phyloP scores from a whole-genome alignment of 30 jellyfish, hydroid and myxozoan species.

The Aurelia aurita complex sp. Pacific region DNA sequence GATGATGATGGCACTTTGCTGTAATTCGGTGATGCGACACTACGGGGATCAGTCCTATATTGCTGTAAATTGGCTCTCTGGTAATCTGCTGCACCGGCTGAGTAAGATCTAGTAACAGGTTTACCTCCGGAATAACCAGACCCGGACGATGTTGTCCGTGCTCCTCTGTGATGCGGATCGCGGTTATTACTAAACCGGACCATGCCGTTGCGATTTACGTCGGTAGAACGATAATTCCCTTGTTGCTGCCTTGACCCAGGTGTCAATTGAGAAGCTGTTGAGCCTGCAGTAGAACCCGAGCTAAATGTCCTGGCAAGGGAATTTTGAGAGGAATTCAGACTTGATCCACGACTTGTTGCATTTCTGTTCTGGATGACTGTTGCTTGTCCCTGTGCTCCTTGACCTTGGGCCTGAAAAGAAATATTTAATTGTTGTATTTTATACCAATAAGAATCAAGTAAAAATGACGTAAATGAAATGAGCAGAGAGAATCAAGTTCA shows the following conservation, averaged over 20 bases:
- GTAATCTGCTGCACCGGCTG: conserved; percentile 75
- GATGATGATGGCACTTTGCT: conserved; percentile 17
- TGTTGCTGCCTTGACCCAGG: conserved; percentile 61
- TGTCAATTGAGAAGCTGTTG: conserved; percentile 56
- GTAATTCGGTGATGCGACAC: conserved; percentile 49
- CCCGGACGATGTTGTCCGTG: conserved; percentile 36
- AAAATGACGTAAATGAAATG: no score
- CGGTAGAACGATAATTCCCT: conserved; percentile 41
- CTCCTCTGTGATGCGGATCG: conserved; percentile 41
- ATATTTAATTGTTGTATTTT: no score
- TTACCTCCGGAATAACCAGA: conserved; percentile 44
- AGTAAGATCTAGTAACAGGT: conserved; percentile 52
- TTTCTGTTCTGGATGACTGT: conserved; percentile 59
- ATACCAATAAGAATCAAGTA: no score
- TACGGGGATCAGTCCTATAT: conserved; percentile 42
- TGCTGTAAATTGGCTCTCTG: conserved; percentile 37
- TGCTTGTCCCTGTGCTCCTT: conserved; percentile 61
- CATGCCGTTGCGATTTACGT: conserved; percentile 47
- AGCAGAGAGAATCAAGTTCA: no score
- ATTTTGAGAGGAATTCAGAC: conserved; percentile 1
- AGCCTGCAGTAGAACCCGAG: conserved; percentile 56
- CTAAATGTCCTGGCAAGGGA: conserved; percentile 33
- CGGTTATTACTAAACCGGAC: conserved; percentile 57
- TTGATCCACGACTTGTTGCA: conserved; percentile 36
- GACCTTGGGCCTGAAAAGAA: conserved; percentile 44